Conservation (phyloP, 23 tunicate species). For the Clavelina lepadiformis region DNA sequence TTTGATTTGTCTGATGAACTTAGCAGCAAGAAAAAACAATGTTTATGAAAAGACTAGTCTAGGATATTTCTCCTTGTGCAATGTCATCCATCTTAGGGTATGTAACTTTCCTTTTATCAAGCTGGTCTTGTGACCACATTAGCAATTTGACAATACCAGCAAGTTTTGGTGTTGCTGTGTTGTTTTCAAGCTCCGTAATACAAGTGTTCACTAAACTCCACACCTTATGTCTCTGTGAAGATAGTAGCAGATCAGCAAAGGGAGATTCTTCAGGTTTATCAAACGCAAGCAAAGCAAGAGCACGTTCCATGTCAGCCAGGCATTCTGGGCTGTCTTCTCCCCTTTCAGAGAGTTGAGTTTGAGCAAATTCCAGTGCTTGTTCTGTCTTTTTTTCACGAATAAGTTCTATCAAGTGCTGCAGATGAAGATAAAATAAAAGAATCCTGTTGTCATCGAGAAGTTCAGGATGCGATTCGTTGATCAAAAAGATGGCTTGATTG, state of each 20-base stretch:
- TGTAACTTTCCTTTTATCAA: slow-evolving; percentile 57
- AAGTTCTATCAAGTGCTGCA: slow-evolving; percentile 85
- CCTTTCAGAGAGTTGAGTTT: slow-evolving; percentile 66
- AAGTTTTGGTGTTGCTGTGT: slow-evolving; percentile 43
- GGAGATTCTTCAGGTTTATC: slow-evolving; percentile 93
- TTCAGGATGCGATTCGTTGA: slow-evolving; percentile 85
- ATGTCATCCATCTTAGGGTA: slow-evolving; percentile 72
- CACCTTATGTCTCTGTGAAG: slow-evolving; percentile 78
- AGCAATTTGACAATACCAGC: slow-evolving; percentile 65
- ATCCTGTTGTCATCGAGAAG: slow-evolving; percentile 80
- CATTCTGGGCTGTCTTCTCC: slow-evolving; percentile 90
- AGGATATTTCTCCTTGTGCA: too few species aligned
- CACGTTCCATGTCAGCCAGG: slow-evolving; percentile 84
- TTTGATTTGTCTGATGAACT: too few species aligned
- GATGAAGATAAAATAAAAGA: slow-evolving; percentile 67
- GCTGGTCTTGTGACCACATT: slow-evolving; percentile 81
- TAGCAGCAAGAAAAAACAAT: too few species aligned
- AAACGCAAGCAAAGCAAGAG: slow-evolving; percentile 78
- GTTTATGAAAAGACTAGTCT: too few species aligned
- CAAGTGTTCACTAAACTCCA: slow-evolving; percentile 89
- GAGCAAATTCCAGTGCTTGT: slow-evolving; percentile 92
- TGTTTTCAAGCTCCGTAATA: slow-evolving; percentile 75
- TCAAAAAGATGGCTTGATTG: slow-evolving; percentile 62
- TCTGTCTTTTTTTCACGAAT: slow-evolving; percentile 73
- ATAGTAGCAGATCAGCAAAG: slow-evolving; percentile 71